phyloP scores from a whole-genome alignment of 2,888 invertebrate species.

The Pharmacophagus antenor region DNA sequence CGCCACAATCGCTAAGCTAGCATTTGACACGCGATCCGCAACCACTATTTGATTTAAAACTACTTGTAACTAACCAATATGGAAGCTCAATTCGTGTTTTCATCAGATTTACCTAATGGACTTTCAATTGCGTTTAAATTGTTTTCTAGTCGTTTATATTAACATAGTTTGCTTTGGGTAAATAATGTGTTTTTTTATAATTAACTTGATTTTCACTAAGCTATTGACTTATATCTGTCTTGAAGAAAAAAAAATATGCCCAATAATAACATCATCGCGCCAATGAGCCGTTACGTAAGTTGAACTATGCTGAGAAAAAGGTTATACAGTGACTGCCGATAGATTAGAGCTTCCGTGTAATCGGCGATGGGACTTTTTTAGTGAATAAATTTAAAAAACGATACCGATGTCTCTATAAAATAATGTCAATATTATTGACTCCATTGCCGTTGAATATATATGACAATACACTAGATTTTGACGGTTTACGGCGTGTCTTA shows the following conservation, averaged over 20 bases:
- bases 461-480: neutral
- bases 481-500: neutral
- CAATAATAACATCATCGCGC: too few relatives aligned
- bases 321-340: conserved; percentile 20
- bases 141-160: conserved; percentile 14
- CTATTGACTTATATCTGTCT: neutral
- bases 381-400: conserved; percentile 18
- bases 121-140: conserved; percentile 14
- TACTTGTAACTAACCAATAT: conserved; percentile 27
- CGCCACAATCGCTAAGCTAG: conserved; percentile 28
- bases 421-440: neutral
- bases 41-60: conserved; percentile 25
- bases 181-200: neutral
- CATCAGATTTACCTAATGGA: conserved; percentile 9
- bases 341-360: conserved; percentile 4
- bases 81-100: conserved; percentile 15
- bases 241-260: too few relatives aligned
- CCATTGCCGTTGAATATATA: neutral
- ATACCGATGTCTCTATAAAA: conserved; percentile 7
- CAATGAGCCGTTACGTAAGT: conserved; percentile 9
- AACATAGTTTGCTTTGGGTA: neutral
- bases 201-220: neutral
- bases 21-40: conserved; percentile 32
- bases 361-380: neutral
- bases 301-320: conserved; percentile 18